Conservation (phyloP, 2,888 invertebrate species). For the Portevinia maculata region DNA sequence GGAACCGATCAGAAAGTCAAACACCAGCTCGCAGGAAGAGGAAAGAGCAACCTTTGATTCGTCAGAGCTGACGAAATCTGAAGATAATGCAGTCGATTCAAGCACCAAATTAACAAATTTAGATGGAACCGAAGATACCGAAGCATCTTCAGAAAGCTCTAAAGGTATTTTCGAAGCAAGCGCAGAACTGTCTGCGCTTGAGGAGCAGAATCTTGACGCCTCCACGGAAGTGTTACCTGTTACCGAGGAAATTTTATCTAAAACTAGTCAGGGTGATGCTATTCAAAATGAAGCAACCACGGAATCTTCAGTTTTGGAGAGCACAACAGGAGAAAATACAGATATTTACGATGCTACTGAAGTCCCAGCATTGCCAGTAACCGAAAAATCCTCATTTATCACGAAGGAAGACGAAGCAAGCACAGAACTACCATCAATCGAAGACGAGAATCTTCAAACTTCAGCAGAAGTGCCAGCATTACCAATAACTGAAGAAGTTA, state of each 20-base stretch:
- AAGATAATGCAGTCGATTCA: background rate
- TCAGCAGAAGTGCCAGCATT: slow-evolving; percentile 10
- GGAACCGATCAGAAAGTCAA: slow-evolving; percentile 7
- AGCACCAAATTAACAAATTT: background rate
- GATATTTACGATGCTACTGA: background rate
- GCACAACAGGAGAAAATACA: background rate
- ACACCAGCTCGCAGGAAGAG: background rate
- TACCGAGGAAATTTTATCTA: background rate
- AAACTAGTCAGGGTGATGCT: too few species aligned
- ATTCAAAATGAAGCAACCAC: background rate
- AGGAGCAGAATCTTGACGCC: background rate
- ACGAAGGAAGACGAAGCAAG: background rate
- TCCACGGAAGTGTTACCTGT: background rate
- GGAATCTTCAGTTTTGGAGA: background rate
- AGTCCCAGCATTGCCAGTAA: background rate
- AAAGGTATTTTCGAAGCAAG: background rate
- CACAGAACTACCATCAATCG: background rate
- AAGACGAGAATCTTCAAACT: background rate
- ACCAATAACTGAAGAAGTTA: background rate
- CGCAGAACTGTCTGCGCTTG: background rate
- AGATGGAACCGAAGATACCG: background rate
- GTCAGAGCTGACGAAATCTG: background rate
- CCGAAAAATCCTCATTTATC: background rate
- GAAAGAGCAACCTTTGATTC: background rate
- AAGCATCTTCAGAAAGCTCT: background rate